Evolutionary conservation across 2,888 invertebrate genomes (phyloP), one percentile per base, ranked within the genome.

Genomic region (Ophraella communa): DNA sequence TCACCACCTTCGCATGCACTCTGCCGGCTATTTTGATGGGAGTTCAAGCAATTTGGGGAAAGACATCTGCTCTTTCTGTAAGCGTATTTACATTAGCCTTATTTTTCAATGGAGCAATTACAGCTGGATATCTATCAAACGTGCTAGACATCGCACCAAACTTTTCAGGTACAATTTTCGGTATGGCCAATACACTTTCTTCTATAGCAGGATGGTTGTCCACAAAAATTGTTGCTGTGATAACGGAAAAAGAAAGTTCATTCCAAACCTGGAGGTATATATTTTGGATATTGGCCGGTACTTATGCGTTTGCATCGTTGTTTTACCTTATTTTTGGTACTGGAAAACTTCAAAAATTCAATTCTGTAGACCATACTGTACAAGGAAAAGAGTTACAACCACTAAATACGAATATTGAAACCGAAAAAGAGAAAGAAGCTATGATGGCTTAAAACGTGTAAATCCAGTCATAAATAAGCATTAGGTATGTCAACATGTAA

Each of bases 71-170:
- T n/a, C 87, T 89, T 80, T 91, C 93, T 0, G 90, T 94, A 35
- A 84, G 87, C 0, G 90, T 94, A 73, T 93, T 95, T 81, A 93
- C 93, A 0, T 79, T 88, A 39, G 91, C 93, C 0, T 83, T 94
- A 21, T 93, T 93, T 70, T 87, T 93, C 75, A 94, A 94, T 81
- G 95, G 95, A 18, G 93, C 91, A 0, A 93, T 94, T 14, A 93
- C 93, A 0, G 93, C 92, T 8, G 94, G 94, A 0, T 94, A 94
- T 80, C 85, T 94, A 24, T 91, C 93, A 67, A 94, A 94, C 77
- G 93, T 92, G 10, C 83, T 95, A 21, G 94, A 95, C 75, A 93
- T 95, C 73, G 94, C 94, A 2, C 94, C 94, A 0, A 93, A 94
- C 80, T 95, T 93, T 78, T 92, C 93, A 62, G 92, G 95, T 0